These are phyloP conservation scores for Psilanteris sp. DNA, from an alignment of 1,140 invertebrate genomes.

Conservation along the genomic window DNA sequence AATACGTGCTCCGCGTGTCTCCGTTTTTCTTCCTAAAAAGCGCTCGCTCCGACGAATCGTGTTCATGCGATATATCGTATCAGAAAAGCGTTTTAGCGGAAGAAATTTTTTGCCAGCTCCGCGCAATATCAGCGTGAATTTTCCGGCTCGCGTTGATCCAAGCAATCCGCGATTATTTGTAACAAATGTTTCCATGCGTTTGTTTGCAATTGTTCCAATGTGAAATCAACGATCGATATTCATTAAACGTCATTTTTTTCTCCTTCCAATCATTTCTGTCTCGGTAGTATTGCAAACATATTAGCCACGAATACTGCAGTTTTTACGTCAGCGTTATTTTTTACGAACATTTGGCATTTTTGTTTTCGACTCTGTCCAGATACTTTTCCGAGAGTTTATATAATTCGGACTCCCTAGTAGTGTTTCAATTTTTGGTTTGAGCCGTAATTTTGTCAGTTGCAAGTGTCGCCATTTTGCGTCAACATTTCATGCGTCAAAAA, in stretches of 20 bases:
- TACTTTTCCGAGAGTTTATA: not conserved
- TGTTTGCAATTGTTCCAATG: too few relatives aligned
- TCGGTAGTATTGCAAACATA: too few relatives aligned
- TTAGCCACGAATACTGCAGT: too few relatives aligned
- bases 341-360: too few relatives aligned
- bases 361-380: not conserved
- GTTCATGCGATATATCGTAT: constrained; percentile 33
- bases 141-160: constrained; percentile 2
- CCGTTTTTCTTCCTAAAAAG: constrained; percentile 12
- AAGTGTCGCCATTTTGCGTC: constrained; percentile 23
- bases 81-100: constrained; percentile 32
- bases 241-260: too few relatives aligned
- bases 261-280: too few relatives aligned
- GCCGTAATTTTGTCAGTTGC: constrained; percentile 38
- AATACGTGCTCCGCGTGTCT: not conserved
- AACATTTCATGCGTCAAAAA: constrained; percentile 23
- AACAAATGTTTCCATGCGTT: constrained; percentile 1
- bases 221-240: too few relatives aligned
- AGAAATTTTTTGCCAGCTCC: constrained; percentile 12
- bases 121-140: constrained; percentile 11
- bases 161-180: constrained; percentile 12
- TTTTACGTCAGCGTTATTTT: too few relatives aligned
- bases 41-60: constrained; percentile 12
- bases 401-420: constrained; percentile 27
- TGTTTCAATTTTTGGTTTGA: constrained; percentile 37